Evolutionary conservation across 1,140 invertebrate genomes (phyloP).

Genomic region (Drosophila chauvacae): DNA sequence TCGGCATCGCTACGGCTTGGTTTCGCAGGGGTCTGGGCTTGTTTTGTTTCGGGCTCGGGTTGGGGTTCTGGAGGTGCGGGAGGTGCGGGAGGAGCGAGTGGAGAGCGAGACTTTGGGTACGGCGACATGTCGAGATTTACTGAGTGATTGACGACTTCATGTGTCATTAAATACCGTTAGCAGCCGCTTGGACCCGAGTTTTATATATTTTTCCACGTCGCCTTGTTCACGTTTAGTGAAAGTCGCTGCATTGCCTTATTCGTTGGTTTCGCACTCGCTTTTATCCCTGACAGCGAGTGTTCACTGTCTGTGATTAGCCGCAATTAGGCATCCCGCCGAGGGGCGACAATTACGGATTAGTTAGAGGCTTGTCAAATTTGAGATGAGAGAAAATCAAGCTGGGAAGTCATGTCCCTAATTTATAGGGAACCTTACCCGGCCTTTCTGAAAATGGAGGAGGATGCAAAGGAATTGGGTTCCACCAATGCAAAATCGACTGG

Average conservation of each 20-base stretch:
- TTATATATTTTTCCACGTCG: conserved; percentile 18
- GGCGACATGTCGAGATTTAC: conserved; percentile 80
- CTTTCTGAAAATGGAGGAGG: too few species aligned
- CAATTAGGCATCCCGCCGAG: conserved; percentile 58
- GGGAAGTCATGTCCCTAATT: neutral
- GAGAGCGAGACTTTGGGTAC: conserved; percentile 39
- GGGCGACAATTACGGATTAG: conserved; percentile 37
- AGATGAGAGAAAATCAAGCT: neutral
- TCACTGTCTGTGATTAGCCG: conserved; percentile 53
- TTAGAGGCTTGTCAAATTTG: neutral
- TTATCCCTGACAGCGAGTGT: conserved; percentile 11
- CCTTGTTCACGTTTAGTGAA: conserved; percentile 30
- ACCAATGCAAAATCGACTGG: too few species aligned
- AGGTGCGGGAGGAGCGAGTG: conserved; percentile 19
- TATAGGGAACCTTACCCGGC: neutral
- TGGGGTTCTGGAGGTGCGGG: conserved; percentile 26
- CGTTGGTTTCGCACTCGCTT: conserved; percentile 2
- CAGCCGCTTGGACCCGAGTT: conserved; percentile 37
- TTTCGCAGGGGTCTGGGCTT: conserved; percentile 15
- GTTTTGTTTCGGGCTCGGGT: conserved; percentile 10
- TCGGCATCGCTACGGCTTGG: conserved; percentile 10
- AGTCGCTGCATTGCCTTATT: conserved; percentile 20
- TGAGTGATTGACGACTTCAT: conserved; percentile 82
- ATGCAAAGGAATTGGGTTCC: too few species aligned
- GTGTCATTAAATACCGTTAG: conserved; percentile 83